phyloP scores from a whole-genome alignment of 2,113 vertebrate species.

The Sander vitreus region DNA sequence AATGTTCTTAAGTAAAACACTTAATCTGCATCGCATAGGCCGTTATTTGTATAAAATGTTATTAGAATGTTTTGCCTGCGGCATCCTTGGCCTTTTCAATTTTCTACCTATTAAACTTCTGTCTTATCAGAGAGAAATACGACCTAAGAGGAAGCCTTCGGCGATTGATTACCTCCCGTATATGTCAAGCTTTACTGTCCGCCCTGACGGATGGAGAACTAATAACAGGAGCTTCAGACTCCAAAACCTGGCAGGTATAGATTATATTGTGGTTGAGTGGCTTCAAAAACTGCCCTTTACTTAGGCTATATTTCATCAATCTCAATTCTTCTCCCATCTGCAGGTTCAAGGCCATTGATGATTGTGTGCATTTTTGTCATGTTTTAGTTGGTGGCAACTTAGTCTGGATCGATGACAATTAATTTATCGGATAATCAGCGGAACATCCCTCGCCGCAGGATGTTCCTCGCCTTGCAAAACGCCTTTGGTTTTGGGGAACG shows the following conservation, averaged over 20 bases:
- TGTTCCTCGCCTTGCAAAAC: too few species aligned
- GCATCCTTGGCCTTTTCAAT: constrained; percentile 14
- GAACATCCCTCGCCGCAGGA: too few species aligned
- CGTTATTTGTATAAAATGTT: neutral
- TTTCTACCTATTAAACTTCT: neutral
- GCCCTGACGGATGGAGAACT: constrained; percentile 6
- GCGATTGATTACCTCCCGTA: constrained; percentile 1
- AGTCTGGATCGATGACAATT: too few species aligned
- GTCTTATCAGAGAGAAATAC: constrained; percentile 15
- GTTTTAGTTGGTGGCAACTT: too few species aligned
- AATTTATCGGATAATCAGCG: too few species aligned
- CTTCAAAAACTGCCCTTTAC: neutral
- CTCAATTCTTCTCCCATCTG: neutral
- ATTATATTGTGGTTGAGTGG: constrained; percentile 11
- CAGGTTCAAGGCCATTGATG: neutral
- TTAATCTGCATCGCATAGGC: neutral
- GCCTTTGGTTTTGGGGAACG: too few species aligned
- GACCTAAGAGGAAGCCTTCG: neutral
- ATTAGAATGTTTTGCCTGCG: neutral
- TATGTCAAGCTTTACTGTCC: constrained; percentile 23
- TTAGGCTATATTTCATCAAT: neutral
- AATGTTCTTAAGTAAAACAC: neutral
- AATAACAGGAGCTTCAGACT: constrained; percentile 11
- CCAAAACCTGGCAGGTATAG: constrained; percentile 4
- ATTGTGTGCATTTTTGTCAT: too few species aligned